Conservation (phyloP, 2,797 vertebrate genomes). For the Antrozous pallidus region DNA sequence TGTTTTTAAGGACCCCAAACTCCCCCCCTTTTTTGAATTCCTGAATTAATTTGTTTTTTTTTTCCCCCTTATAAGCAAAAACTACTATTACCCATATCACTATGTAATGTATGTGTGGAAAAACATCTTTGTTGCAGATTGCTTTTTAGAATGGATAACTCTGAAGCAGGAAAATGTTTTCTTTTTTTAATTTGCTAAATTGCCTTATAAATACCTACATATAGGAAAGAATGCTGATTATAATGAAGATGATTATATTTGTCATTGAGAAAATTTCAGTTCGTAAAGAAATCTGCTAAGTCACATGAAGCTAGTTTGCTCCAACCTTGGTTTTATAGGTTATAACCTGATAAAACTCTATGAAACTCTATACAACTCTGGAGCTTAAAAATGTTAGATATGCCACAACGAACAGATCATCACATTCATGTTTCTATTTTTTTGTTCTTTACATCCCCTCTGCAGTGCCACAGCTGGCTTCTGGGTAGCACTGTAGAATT, state of each 20-base stretch:
- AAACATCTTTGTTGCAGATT: constrained; percentile 4
- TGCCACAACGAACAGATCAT: not conserved
- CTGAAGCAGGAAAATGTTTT: constrained; percentile 24
- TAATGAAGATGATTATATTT: constrained; percentile 33
- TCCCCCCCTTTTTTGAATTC: constrained; percentile 32
- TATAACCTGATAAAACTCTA: constrained; percentile 20
- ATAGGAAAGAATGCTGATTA: constrained; percentile 27
- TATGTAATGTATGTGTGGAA: not conserved
- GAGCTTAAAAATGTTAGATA: constrained; percentile 50
- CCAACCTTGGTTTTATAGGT: constrained; percentile 16
- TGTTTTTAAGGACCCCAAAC: constrained; percentile 6
- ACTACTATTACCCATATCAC: not conserved
- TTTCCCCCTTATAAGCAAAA: not conserved
- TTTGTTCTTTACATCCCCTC: constrained; percentile 51
- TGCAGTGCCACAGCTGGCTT: constrained; percentile 52
- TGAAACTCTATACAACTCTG: not conserved
- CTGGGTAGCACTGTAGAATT: constrained; percentile 66
- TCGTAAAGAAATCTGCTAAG: constrained; percentile 48
- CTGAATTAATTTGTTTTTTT: not conserved
- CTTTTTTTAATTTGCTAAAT: not conserved
- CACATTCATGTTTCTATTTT: constrained; percentile 52
- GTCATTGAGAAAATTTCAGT: constrained; percentile 14
- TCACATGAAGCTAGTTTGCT: not conserved
- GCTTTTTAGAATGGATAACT: constrained; percentile 24
- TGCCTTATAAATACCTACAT: constrained; percentile 28